Evolutionary conservation across 1,140 invertebrate genomes (phyloP).

Genomic region (Ephestia elutella): DNA sequence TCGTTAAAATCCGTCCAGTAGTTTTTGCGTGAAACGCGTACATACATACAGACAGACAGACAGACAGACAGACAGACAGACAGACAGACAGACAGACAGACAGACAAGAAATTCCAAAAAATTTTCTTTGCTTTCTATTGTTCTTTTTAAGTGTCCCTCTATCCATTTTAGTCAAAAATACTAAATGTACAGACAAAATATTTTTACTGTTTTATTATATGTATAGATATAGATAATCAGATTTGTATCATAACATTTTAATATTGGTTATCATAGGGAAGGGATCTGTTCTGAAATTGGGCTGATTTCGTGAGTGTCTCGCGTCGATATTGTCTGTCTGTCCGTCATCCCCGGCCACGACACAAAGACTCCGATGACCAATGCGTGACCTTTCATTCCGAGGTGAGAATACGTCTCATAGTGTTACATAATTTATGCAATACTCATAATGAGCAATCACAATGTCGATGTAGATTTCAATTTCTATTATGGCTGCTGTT

Average conservation of each 20-base stretch:
- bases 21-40: too few species aligned
- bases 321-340: neutral
- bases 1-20: too few species aligned
- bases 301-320: slow-evolving; percentile 18
- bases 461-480: neutral
- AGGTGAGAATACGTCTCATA: neutral
- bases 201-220: too few species aligned
- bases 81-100: too few species aligned
- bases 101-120: too few species aligned
- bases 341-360: neutral
- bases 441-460: neutral
- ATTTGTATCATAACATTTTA: slow-evolving; percentile 17
- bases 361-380: neutral
- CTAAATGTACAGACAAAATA: too few species aligned
- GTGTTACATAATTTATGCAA: neutral
- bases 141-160: too few species aligned
- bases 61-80: too few species aligned
- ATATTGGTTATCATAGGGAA: slow-evolving; percentile 17
- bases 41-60: too few species aligned
- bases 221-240: slow-evolving; percentile 11
- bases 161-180: too few species aligned
- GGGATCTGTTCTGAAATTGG: slow-evolving; percentile 17
- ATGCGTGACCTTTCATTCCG: neutral
- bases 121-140: too few species aligned
- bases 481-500: neutral